Conservation (phyloP, 2,113 vertebrate genomes). For the Larimichthys crocea region DNA sequence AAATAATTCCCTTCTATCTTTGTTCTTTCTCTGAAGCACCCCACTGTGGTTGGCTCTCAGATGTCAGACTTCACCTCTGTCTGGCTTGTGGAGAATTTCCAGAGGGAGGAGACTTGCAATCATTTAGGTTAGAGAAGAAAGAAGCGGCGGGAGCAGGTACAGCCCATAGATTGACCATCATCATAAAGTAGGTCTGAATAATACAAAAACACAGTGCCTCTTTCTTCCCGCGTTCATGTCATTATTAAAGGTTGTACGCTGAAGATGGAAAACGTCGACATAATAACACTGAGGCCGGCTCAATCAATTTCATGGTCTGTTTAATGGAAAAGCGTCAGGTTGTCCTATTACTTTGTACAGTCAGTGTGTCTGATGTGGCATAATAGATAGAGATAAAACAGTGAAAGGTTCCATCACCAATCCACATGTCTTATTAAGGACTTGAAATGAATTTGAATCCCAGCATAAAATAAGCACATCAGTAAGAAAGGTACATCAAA, state of each 20-base stretch:
- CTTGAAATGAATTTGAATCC: slow-evolving; percentile 14
- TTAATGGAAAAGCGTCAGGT: slow-evolving; percentile 63
- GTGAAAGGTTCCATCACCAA: slow-evolving; percentile 27
- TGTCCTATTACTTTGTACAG: slow-evolving; percentile 55
- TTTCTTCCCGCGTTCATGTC: slow-evolving; percentile 28
- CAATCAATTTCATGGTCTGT: slow-evolving; percentile 64
- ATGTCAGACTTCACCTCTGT: slow-evolving; percentile 48
- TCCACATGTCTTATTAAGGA: slow-evolving; percentile 28
- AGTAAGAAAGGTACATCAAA: slow-evolving; percentile 3
- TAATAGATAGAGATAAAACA: slow-evolving; percentile 53
- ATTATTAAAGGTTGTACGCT: slow-evolving; percentile 41
- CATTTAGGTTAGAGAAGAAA: slow-evolving; percentile 32
- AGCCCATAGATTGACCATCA: slow-evolving; percentile 13
- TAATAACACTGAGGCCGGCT: slow-evolving; percentile 40
- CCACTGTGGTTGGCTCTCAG: slow-evolving; percentile 23
- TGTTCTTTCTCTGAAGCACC: slow-evolving; percentile 18
- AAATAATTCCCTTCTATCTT: background rate
- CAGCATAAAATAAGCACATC: background rate
- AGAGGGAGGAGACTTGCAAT: slow-evolving; percentile 39
- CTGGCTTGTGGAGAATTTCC: slow-evolving; percentile 34
- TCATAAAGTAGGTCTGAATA: slow-evolving; percentile 34
- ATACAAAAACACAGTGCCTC: background rate
- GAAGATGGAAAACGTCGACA: slow-evolving; percentile 45
- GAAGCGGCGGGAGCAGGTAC: slow-evolving; percentile 6
- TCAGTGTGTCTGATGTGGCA: slow-evolving; percentile 54